Evolutionary conservation across 2,113 vertebrate genomes (phyloP).

Genomic region (Psittacula cyanocephala): DNA sequence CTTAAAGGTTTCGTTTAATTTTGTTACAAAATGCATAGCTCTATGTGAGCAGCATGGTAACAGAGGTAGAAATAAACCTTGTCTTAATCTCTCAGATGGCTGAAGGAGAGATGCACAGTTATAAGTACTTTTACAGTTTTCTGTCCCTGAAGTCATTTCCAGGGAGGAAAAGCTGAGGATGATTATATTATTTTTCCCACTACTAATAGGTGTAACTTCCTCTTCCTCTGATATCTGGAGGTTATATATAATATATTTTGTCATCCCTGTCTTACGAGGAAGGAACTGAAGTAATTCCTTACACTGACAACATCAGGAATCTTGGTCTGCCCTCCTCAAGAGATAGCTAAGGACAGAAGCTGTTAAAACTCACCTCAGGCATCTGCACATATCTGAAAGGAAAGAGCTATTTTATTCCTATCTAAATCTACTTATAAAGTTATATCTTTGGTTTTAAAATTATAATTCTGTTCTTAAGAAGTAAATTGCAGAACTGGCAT

Average conservation of each 20-base stretch:
- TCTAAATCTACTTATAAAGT: neutral
- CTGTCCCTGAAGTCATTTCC: conserved; percentile 41
- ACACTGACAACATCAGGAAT: conserved; percentile 65
- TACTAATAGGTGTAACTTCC: conserved; percentile 54
- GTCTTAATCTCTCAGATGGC: neutral
- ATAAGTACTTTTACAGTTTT: conserved; percentile 43
- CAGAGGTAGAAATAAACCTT: neutral
- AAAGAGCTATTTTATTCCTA: neutral
- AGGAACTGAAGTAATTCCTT: conserved; percentile 73
- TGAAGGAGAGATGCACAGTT: neutral
- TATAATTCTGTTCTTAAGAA: conserved; percentile 6
- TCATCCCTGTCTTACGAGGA: conserved; percentile 55
- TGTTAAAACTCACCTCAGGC: conserved; percentile 42
- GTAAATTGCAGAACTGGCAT: neutral
- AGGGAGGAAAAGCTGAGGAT: neutral
- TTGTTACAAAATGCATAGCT: neutral
- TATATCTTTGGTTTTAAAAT: conserved; percentile 41
- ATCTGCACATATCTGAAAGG: neutral
- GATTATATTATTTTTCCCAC: conserved; percentile 6
- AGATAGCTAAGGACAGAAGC: conserved; percentile 32
- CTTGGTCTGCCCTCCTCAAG: conserved; percentile 20
- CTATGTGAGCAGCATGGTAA: neutral
- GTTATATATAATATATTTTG: conserved; percentile 18
- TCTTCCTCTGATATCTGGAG: neutral
- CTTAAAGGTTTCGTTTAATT: neutral